Percentiles rank a stretch among this genome's conserved stretches.
Evolutionary conservation across 2,797 vertebrate species (phyloP).

Genomic region (Gobionotothen gibberifrons): DNA sequence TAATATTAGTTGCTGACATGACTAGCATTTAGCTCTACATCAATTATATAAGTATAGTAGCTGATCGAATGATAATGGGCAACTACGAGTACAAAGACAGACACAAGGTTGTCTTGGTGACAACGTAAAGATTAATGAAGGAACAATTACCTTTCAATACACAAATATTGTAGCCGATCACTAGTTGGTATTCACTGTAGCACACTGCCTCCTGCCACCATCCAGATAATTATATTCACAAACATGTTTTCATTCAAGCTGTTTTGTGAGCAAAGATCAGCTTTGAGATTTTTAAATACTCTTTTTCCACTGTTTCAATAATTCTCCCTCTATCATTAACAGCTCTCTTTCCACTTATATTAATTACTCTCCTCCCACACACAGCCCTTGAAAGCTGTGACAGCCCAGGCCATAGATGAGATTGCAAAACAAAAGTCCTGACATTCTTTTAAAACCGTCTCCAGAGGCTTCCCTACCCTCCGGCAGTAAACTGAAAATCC

Average conservation of each 20-base stretch:
- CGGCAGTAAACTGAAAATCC: slow-evolving; percentile 50
- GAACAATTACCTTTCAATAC: background rate
- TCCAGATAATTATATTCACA: background rate
- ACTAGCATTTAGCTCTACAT: too few species aligned
- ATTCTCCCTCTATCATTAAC: slow-evolving; percentile 24
- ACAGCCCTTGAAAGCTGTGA: slow-evolving; percentile 29
- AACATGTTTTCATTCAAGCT: slow-evolving; percentile 8
- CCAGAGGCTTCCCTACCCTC: slow-evolving; percentile 38
- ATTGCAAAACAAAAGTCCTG: slow-evolving; percentile 44
- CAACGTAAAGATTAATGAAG: too few species aligned
- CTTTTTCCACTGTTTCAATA: slow-evolving; percentile 27
- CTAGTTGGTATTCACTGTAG: slow-evolving; percentile 5
- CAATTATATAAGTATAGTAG: too few species aligned
- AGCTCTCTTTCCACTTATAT: slow-evolving; percentile 18
- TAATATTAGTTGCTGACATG: too few species aligned
- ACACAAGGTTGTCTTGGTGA: background rate
- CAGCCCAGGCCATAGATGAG: slow-evolving; percentile 18
- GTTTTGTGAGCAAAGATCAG: slow-evolving; percentile 21
- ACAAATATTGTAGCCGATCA: background rate
- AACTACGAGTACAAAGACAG: background rate
- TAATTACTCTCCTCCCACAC: slow-evolving; percentile 16
- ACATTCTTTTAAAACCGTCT: slow-evolving; percentile 36
- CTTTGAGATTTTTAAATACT: slow-evolving; percentile 24
- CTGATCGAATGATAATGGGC: too few species aligned
- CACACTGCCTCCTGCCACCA: background rate